These are phyloP conservation scores for Toxotes chatareus DNA, from an alignment of 2,113 vertebrate species.

Conservation along the genomic window DNA sequence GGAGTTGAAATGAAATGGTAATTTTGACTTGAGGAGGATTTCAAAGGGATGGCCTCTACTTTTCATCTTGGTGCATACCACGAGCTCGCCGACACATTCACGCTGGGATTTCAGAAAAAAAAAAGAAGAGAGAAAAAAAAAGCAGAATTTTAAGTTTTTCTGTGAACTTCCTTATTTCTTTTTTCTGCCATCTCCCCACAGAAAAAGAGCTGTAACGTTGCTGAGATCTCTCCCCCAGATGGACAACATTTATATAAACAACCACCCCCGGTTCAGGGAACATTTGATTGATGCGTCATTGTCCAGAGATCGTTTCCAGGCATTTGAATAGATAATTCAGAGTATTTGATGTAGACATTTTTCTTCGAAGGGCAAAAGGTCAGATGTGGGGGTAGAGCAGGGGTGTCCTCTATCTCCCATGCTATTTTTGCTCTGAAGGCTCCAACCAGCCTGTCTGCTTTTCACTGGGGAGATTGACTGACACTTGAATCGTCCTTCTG, in stretches of 20 bases:
- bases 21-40: conserved; percentile 89
- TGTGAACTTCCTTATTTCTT: conserved; percentile 73
- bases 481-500: conserved; percentile 69
- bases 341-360: conserved; percentile 70
- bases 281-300: conserved; percentile 80
- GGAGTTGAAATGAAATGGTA: conserved; percentile 88
- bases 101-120: conserved; percentile 71
- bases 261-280: conserved; percentile 70
- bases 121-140: conserved; percentile 56
- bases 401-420: conserved; percentile 65
- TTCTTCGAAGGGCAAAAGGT: conserved; percentile 67
- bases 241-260: conserved; percentile 81
- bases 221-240: conserved; percentile 77
- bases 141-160: conserved; percentile 77
- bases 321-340: conserved; percentile 82
- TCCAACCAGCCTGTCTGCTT: conserved; percentile 58
- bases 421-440: conserved; percentile 74
- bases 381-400: conserved; percentile 72
- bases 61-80: conserved; percentile 84
- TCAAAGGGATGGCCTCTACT: conserved; percentile 85
- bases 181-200: conserved; percentile 72
- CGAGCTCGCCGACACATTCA: conserved; percentile 82
- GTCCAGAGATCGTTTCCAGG: conserved; percentile 79
- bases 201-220: conserved; percentile 69
- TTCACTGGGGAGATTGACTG: conserved; percentile 72